Conservation (phyloP, 2,797 vertebrate genomes). For the Pseudomugil tenellus region DNA sequence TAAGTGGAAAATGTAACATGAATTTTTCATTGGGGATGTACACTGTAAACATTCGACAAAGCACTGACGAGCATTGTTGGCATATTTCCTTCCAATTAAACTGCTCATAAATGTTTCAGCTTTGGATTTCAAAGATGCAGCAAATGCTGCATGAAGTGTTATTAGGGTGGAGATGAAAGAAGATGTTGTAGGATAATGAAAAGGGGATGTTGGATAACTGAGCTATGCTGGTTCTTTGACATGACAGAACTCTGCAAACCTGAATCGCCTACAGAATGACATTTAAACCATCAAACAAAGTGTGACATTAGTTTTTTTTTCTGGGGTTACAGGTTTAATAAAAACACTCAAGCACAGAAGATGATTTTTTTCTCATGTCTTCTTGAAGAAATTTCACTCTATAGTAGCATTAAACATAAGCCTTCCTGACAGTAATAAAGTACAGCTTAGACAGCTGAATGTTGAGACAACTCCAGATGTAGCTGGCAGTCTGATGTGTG, state of each 20-base stretch:
- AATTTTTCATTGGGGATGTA: neutral
- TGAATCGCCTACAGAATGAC: neutral
- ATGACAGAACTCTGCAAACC: neutral
- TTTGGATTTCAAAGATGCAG: neutral
- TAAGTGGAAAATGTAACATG: neutral
- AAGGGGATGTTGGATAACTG: neutral
- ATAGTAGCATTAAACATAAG: neutral
- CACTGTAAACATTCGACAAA: neutral
- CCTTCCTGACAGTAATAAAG: neutral
- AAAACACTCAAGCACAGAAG: neutral
- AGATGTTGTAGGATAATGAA: neutral
- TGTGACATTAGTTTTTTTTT: neutral
- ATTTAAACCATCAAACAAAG: constrained; percentile 1
- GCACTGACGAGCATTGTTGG: neutral
- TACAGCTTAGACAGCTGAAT: neutral
- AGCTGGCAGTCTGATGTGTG: constrained; percentile 1
- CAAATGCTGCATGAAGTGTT: neutral
- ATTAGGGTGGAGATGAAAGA: neutral
- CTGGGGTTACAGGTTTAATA: neutral
- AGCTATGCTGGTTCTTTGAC: neutral
- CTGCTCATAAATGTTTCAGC: neutral
- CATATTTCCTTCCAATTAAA: neutral
- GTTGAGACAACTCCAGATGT: neutral
- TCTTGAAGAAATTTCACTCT: neutral
- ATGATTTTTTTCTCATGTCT: neutral